Conservation (phyloP, 1,140 invertebrate genomes). For the Spodoptera frugiperda region DNA sequence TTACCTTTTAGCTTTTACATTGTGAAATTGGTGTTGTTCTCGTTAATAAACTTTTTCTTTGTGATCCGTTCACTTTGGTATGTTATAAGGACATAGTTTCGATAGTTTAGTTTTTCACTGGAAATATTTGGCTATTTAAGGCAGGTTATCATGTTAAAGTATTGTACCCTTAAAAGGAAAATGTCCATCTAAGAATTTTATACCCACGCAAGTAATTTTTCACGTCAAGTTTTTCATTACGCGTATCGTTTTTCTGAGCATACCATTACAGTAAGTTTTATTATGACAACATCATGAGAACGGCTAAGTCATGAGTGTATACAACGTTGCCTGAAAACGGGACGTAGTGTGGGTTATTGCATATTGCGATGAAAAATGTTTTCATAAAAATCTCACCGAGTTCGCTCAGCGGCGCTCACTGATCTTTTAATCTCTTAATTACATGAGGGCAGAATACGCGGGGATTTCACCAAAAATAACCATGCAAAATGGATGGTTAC, state of each 20-base stretch:
- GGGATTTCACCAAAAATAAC: conserved; percentile 64
- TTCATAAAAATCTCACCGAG: conserved; percentile 60
- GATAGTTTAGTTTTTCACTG: not conserved
- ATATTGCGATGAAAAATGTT: conserved; percentile 54
- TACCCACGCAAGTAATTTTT: not conserved
- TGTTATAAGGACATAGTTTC: conserved; percentile 6
- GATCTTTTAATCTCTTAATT: conserved; percentile 75
- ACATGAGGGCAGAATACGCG: conserved; percentile 64
- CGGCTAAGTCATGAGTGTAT: conserved; percentile 35
- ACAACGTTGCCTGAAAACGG: conserved; percentile 25
- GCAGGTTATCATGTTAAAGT: not conserved
- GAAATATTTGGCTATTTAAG: not conserved
- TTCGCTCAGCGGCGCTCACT: conserved; percentile 52
- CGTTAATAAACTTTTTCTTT: conserved; percentile 52
- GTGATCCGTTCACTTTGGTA: conserved; percentile 40
- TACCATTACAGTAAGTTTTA: conserved; percentile 21
- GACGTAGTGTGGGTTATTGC: conserved; percentile 44
- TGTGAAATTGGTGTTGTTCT: conserved; percentile 50
- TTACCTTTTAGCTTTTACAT: conserved; percentile 49
- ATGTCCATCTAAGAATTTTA: not conserved
- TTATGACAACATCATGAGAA: conserved; percentile 34
- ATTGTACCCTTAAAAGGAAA: no score
- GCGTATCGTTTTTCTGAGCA: not conserved
- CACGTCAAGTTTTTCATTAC: conserved; percentile 11
- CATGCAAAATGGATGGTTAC: conserved; percentile 63